phyloP scores from a whole-genome alignment of 1,140 invertebrate genomes.

The Drosophila azteca region DNA sequence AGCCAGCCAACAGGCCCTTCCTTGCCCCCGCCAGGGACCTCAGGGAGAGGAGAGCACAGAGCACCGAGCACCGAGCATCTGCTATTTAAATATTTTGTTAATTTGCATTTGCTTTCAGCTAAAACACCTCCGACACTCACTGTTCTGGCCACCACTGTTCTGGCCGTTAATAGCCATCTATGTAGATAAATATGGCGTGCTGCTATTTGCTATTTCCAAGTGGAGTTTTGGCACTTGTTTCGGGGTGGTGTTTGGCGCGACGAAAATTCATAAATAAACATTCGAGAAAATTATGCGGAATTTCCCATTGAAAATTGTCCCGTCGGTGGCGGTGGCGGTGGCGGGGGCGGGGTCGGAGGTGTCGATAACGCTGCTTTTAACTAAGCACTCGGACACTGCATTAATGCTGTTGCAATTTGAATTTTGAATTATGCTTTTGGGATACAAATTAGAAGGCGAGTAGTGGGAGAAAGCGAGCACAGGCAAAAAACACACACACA shows the following conservation, averaged over 20 bases:
- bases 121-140: slow-evolving; percentile 55
- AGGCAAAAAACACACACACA: no score
- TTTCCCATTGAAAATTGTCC: slow-evolving; percentile 47
- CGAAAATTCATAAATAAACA: slow-evolving; percentile 78
- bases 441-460: slow-evolving; percentile 58
- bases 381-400: slow-evolving; percentile 58
- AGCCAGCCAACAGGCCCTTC: slow-evolving; percentile 1
- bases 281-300: slow-evolving; percentile 67
- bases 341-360: neutral
- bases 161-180: slow-evolving; percentile 42
- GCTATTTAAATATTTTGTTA: slow-evolving; percentile 72
- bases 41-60: neutral
- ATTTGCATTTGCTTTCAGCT: slow-evolving; percentile 73
- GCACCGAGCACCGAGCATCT: slow-evolving; percentile 24
- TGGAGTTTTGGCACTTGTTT: slow-evolving; percentile 7
- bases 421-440: slow-evolving; percentile 72
- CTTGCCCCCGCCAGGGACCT: no score
- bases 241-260: slow-evolving; percentile 33
- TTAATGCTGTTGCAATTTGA: slow-evolving; percentile 74
- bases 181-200: slow-evolving; percentile 32
- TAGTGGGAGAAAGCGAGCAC: neutral
- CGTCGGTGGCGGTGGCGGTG: neutral
- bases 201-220: slow-evolving; percentile 26
- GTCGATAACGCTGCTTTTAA: slow-evolving; percentile 53
- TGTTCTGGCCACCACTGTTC: slow-evolving; percentile 1